Evolutionary conservation across 2,888 invertebrate species (phyloP).

Genomic region (Leptopilina drosophilae): DNA sequence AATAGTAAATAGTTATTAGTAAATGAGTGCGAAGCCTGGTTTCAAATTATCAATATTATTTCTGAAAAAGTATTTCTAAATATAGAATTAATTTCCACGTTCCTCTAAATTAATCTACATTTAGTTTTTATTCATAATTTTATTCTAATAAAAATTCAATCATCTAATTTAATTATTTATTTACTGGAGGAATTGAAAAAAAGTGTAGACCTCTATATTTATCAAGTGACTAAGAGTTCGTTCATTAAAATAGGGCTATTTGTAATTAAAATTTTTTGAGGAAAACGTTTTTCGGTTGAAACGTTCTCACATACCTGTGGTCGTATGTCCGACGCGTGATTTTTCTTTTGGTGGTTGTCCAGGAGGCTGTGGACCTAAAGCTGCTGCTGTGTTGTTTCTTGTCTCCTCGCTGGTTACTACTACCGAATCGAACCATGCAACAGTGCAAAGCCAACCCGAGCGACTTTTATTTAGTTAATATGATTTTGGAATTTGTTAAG

Average conservation of each 20-base stretch:
- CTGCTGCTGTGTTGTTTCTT: constrained; percentile 77
- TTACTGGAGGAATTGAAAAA: neutral
- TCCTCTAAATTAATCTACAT: too few relatives aligned
- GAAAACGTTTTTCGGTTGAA: constrained; percentile 32
- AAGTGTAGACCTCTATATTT: neutral
- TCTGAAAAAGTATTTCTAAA: too few relatives aligned
- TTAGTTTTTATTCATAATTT: too few relatives aligned
- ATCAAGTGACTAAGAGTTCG: too few relatives aligned
- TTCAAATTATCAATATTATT: too few relatives aligned
- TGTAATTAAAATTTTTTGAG: neutral
- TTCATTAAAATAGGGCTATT: too few relatives aligned
- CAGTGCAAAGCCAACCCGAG: constrained; percentile 77
- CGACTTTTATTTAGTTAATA: constrained; percentile 72
- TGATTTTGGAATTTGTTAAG: constrained; percentile 43
- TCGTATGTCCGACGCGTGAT: constrained; percentile 76
- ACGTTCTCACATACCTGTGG: constrained; percentile 73
- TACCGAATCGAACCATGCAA: constrained; percentile 77
- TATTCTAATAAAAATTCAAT: too few relatives aligned
- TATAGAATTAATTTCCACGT: too few relatives aligned
- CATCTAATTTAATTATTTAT: too few relatives aligned
- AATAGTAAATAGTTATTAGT: too few relatives aligned
- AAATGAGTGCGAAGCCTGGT: too few relatives aligned
- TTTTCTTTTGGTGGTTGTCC: constrained; percentile 81
- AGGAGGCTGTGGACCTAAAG: constrained; percentile 78
- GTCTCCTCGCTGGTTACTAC: constrained; percentile 75